Evolutionary conservation across 2,888 invertebrate genomes (phyloP), one percentile per base, ranked within the genome.

Genomic region (Melinopterus prodromus): DNA sequence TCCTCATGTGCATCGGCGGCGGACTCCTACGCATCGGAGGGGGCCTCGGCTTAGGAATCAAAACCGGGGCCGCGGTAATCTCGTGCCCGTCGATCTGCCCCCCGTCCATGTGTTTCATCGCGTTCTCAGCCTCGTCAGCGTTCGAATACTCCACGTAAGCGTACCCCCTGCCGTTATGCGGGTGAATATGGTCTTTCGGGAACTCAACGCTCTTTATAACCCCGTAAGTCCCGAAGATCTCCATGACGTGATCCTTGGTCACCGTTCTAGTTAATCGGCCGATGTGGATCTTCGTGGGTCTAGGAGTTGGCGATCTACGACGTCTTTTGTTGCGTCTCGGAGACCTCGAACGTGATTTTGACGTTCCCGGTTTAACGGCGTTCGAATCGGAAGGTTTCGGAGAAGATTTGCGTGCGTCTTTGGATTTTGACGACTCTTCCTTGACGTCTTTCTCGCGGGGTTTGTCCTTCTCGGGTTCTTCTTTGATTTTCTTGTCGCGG

Each of bases 101-200:
- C 88, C 99, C 99, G 90, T 99, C 99, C 99, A 99, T 99, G 87
- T 99, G 98, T 89, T 99, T 99, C 94, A 99, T 97, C 0, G 99
- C 99, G 89, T 98, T 98, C 88, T 99, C 98, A 16, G 99, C 99
- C 89, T 99, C 98, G 84, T 99, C 99, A 0, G 98, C 92, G 78
- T 94, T 97, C 83, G 94, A 95, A 90, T 96, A 99, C 87, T 99
- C 99, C 2, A 99, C 96, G 89, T 99, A 99, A 12, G 98, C 98
- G 89, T 96, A 97, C 0, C 98, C 98, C 37, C 97, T 93, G n/a
- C 97, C 96, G 84, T 97, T 93, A 87, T 96, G 95, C 0, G 95
- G 93, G 89, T 99, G 98, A 79, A 95, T 91, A 83, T 98, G 93
- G 86, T 99, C 99, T 82, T 93, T 92, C 0, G 97, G 97, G 87